A percentile compares a stretch with the other conserved stretches of the same genome.
Conservation (phyloP, 2,113 vertebrate species). For the Myanophis thanlyinensis region DNA sequence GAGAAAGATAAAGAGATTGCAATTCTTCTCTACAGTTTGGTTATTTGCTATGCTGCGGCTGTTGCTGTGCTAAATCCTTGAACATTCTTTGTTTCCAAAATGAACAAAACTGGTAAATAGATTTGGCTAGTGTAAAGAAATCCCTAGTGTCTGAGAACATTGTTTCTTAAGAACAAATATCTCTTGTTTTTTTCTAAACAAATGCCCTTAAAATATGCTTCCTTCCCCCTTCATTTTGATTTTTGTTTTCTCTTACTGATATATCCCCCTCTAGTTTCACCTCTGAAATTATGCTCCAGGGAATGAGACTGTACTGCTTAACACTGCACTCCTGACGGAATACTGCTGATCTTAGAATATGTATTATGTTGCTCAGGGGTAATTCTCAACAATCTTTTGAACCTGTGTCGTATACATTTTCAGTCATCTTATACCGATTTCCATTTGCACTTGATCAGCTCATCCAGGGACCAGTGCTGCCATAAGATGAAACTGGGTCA, state of each 20-base stretch:
- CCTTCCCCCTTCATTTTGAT: not conserved
- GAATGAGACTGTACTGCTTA: not conserved
- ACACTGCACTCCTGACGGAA: not conserved
- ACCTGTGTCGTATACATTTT: not conserved
- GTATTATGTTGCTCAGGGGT: not conserved
- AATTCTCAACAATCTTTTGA: not conserved
- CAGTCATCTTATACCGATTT: not conserved
- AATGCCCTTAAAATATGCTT: not conserved
- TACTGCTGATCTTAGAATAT: not conserved
- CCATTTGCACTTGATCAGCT: not conserved
- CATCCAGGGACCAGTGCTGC: not conserved
- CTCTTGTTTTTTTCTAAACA: not conserved
- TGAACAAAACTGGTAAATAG: not conserved
- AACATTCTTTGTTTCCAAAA: not conserved
- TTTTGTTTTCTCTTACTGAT: not conserved
- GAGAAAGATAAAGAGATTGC: not conserved
- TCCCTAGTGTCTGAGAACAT: not conserved
- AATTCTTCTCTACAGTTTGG: not conserved
- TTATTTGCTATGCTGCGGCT: not conserved
- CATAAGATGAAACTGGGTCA: not conserved
- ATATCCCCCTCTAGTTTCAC: not conserved
- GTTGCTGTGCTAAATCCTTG: not conserved
- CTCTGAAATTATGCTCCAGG: not conserved
- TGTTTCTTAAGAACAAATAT: not conserved
- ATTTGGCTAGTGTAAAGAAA: not conserved